Evolutionary conservation across 2,113 vertebrate genomes (phyloP).

Genomic region (Ancistrus triradiatus): DNA sequence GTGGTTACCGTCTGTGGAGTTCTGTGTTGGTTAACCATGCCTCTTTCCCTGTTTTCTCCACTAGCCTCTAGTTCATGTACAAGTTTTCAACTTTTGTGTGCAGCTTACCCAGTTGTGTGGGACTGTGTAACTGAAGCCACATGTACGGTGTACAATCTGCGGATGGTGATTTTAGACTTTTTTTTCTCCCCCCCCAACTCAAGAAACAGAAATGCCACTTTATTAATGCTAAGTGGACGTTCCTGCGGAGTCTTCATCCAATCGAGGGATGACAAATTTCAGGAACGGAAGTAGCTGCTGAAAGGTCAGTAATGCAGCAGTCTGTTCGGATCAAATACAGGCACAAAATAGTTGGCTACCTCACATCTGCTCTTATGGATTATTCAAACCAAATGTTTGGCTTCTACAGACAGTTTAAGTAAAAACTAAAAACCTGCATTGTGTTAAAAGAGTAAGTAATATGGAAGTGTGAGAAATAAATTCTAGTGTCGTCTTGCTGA

Average conservation of each 20-base stretch:
- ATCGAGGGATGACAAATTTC: not conserved
- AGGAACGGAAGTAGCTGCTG: not conserved
- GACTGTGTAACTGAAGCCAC: not conserved
- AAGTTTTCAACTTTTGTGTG: not conserved
- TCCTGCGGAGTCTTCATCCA: not conserved
- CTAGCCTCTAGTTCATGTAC: not conserved
- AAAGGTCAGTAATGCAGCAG: not conserved
- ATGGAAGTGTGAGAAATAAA: not conserved
- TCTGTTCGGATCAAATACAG: not conserved
- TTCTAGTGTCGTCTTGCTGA: too few relatives aligned
- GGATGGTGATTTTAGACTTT: not conserved
- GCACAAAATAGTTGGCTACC: not conserved
- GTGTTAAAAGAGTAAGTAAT: not conserved
- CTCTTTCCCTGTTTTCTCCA: not conserved
- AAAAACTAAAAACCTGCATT: not conserved
- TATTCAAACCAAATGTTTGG: not conserved
- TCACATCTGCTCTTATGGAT: not conserved
- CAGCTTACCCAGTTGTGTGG: not conserved
- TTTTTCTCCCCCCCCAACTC: too few relatives aligned
- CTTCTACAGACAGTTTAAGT: not conserved
- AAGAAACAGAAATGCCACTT: not conserved
- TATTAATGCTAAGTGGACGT: not conserved
- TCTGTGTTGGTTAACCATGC: too few relatives aligned
- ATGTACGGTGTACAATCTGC: not conserved
- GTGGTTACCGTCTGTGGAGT: too few relatives aligned